Evolutionary conservation across 2,888 invertebrate species (phyloP), one percentile per base, ranked within the genome.

Genomic region (Agapostemon virescens): DNA sequence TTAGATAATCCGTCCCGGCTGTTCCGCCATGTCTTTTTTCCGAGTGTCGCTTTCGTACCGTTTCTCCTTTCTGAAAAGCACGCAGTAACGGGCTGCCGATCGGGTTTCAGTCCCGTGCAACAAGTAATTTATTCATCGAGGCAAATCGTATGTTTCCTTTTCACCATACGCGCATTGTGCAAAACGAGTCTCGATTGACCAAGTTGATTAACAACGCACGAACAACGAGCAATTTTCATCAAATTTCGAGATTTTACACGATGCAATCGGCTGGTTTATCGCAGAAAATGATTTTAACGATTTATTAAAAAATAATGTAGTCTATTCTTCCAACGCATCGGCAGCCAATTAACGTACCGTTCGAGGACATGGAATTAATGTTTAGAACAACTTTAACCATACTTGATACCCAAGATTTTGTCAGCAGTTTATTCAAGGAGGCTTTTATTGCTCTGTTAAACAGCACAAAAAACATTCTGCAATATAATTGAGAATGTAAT

Each of bases 1-100:
- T 86, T 85, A 85, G 86, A 86, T 86, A 85, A 86, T 81, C 69
- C 45, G 55, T 63, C 26, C 33, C 72, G 15, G 68, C 26, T 6
- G 66, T 71, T 81, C 74, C 73, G 68, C 42, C 55, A 38, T 36
- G 66, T 42, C 26, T 23, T 42, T 77, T 68, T 61, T 69, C 38
- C 64, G 30, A 23, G 26, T 69, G 74, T 81, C 70, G 45, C 81
- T 81, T 58, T 74, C 68, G 61, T 66, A 30, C 49, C 73, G 74
- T 74, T 81, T 77, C 52, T 67, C 68, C 26, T 70, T 66, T 40
- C 23, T 69, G 67, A 81, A 79, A 81, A 79, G 67, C 64, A 49
- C 42, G 63, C 58, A 23, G 55, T 42, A 70, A 36, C 40, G 69
- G 17, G 40, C 58, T 45, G 20, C 20, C 52, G 52, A 79, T 55